These are phyloP conservation scores for Pediacus dermestoides DNA, from an alignment of 2,888 invertebrate species.

Conservation along the genomic window DNA sequence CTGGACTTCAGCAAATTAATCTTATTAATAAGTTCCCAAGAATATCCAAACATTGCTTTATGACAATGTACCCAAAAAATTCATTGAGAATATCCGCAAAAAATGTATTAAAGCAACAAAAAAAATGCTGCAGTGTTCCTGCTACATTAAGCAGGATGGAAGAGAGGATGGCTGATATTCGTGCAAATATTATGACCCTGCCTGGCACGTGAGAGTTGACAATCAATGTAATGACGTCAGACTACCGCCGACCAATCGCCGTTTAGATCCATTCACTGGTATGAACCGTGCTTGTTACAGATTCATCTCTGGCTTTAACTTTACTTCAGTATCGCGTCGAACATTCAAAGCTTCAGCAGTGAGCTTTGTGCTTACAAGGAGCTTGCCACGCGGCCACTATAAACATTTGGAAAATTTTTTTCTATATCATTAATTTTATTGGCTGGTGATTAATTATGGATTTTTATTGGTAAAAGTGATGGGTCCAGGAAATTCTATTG, in stretches of 20 bases:
- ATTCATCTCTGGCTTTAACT: conserved; percentile 41
- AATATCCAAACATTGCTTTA: background rate
- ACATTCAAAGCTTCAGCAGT: conserved; percentile 30
- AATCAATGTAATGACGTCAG: conserved; percentile 77
- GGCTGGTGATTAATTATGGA: background rate
- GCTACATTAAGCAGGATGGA: conserved; percentile 1
- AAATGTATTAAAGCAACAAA: conserved; percentile 1
- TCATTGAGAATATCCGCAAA: background rate
- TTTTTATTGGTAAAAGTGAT: too few species aligned
- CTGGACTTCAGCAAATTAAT: too few species aligned
- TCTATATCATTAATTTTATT: conserved; percentile 7
- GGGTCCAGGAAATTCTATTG: too few species aligned
- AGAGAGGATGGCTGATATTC: conserved; percentile 26
- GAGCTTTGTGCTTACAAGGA: conserved; percentile 20
- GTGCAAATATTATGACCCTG: conserved; percentile 41
- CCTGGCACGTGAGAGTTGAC: conserved; percentile 56
- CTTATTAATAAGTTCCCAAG: background rate
- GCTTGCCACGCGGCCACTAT: conserved; percentile 23
- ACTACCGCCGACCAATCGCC: conserved; percentile 57
- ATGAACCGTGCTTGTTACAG: conserved; percentile 44
- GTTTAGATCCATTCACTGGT: conserved; percentile 64
- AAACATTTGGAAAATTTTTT: conserved; percentile 10
- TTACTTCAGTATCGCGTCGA: conserved; percentile 38
- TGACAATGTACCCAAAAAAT: background rate
- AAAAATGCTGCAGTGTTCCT: conserved; percentile 6